Base-by-base conservation (phyloP, 2,113 vertebrate species). In the Neogale vison region DNA sequence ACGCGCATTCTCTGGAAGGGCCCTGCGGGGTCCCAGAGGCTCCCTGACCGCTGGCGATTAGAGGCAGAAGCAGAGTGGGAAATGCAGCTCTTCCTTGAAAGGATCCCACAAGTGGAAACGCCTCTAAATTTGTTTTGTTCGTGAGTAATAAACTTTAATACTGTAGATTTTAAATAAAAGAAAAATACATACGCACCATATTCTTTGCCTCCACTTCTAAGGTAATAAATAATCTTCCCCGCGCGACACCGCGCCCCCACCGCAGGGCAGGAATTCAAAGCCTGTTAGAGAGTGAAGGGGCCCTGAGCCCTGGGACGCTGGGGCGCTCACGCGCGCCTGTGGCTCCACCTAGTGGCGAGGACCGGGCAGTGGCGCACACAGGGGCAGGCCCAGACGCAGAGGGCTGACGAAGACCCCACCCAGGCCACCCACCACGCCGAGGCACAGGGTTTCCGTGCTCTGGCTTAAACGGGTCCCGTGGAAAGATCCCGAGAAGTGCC, bases 301-400 rank as follows among this genome's bases (percentile, higher is more conserved):
- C 29, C 39, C 29, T 3, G 31, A 81, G 1, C 34, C 10, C 26
- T 31, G 31, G 21, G 50, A 82, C 39, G 47, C 4, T 1, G 2
- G 17, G 6, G 34, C 3, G 1, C 65, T 17, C 52, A 7, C 9
- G 6, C 17, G 61, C 34, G 57, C 83, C 89, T 88, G 89, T 2
- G 8, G 89, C 76, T 34, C 96, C 97, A 80, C 87, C 96, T 94
- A 26, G 76, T 63, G 97, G 96, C 5, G 2, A 69, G 1, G 0
- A 4, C 18, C 34, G 50, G 39, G 8, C n/a, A 50, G 59, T 45
- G 0, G 26, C 31, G 45, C 18, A 34, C 45, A 55, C 1, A 2
- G 8, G 31, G 14, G 74, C 42, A 7, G 21, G 52, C 29, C 13
- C 69, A 6, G 23, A 3, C 10, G 63, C 17, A 9, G 29, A n/a